Percentiles rank a stretch among this genome's conserved stretches.
These are phyloP conservation scores for Bryconaethiops microstoma DNA, from an alignment of 2,797 vertebrate genomes.

Conservation along the genomic window DNA sequence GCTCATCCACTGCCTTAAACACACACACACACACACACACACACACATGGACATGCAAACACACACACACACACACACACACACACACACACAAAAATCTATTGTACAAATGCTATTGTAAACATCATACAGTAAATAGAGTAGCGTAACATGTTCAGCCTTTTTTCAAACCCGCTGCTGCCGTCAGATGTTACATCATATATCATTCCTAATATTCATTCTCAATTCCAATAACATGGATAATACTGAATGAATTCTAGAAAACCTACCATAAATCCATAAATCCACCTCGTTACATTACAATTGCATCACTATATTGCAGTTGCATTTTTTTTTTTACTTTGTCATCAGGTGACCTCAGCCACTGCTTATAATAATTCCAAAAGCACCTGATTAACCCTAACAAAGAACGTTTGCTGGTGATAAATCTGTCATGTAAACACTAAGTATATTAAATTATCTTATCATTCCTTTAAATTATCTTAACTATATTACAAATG, in stretches of 20 bases:
- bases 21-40: conserved; percentile 16
- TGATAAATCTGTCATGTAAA: too few species aligned
- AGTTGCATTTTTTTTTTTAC: background rate
- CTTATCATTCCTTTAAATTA: too few species aligned
- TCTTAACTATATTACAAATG: too few species aligned
- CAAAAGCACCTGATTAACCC: background rate
- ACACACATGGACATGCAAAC: background rate
- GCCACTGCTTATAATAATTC: background rate
- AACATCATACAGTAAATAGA: conserved; percentile 4
- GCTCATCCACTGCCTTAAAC: conserved; percentile 16
- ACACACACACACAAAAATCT: background rate
- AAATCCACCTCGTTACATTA: background rate
- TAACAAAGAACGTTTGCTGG: too few species aligned
- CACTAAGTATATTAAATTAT: too few species aligned
- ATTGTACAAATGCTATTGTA: background rate
- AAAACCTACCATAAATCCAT: background rate
- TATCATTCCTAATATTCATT: background rate
- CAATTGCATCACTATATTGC: background rate
- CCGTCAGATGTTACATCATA: background rate
- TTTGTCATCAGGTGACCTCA: background rate
- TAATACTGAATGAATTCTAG: background rate
- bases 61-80: background rate
- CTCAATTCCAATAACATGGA: background rate
- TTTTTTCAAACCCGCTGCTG: conserved; percentile 15
- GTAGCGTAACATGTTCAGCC: background rate